Conservation (phyloP, 1,140 invertebrate genomes). For the Drosophila chauvacae region DNA sequence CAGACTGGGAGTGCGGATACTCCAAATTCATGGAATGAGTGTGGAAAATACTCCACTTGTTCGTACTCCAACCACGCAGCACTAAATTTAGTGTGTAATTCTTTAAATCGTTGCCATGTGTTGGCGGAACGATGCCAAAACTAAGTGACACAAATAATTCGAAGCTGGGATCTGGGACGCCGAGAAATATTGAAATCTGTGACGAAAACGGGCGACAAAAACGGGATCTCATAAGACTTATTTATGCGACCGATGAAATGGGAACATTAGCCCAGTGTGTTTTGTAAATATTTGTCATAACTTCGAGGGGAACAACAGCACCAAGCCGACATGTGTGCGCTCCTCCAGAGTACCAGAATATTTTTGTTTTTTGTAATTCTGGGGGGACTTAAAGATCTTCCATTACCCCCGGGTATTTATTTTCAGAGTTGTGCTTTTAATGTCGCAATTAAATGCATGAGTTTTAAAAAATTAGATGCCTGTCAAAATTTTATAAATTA, state of each 20-base stretch:
- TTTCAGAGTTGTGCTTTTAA: slow-evolving; percentile 67
- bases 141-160: slow-evolving; percentile 67
- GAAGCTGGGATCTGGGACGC: slow-evolving; percentile 59
- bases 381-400: slow-evolving; percentile 31
- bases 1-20: slow-evolving; percentile 12
- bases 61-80: slow-evolving; percentile 20
- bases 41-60: slow-evolving; percentile 27
- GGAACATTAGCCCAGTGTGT: slow-evolving; percentile 76
- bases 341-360: slow-evolving; percentile 22
- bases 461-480: slow-evolving; percentile 78
- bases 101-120: slow-evolving; percentile 78
- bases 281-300: slow-evolving; percentile 83
- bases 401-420: slow-evolving; percentile 45
- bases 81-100: slow-evolving; percentile 83
- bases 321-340: slow-evolving; percentile 40
- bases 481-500: slow-evolving; percentile 75
- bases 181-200: slow-evolving; percentile 65
- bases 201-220: slow-evolving; percentile 53
- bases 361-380: slow-evolving; percentile 28
- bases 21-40: background rate
- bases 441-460: slow-evolving; percentile 82
- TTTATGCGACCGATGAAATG: slow-evolving; percentile 82
- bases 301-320: slow-evolving; percentile 35
- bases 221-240: slow-evolving; percentile 74
- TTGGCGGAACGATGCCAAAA: slow-evolving; percentile 45